These are phyloP conservation scores for Monochamus saltuarius DNA, from an alignment of 1,140 invertebrate species.

Conservation along the genomic window DNA sequence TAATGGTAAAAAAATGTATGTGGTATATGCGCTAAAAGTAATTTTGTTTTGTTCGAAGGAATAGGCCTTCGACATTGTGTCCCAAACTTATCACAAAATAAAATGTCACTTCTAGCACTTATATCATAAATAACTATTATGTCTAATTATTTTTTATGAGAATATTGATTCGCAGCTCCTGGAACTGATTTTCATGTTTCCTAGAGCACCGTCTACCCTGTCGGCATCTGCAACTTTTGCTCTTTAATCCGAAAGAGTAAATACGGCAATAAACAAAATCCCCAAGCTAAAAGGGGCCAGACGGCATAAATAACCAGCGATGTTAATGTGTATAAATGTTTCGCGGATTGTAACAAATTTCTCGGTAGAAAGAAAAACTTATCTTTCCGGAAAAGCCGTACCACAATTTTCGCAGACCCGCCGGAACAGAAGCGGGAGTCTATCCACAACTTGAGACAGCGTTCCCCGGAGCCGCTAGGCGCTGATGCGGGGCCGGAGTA, in stretches of 20 bases:
- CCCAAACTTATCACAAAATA: too few relatives aligned
- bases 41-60: too few relatives aligned
- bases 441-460: not conserved
- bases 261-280: slow-evolving; percentile 40
- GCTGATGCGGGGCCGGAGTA: slow-evolving; percentile 21
- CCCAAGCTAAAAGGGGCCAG: slow-evolving; percentile 42
- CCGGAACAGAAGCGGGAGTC: not conserved
- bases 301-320: slow-evolving; percentile 47
- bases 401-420: slow-evolving; percentile 19
- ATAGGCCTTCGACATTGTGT: too few relatives aligned
- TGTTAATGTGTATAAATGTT: slow-evolving; percentile 50
- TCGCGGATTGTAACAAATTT: slow-evolving; percentile 49
- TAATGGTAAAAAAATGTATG: too few relatives aligned
- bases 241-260: slow-evolving; percentile 36
- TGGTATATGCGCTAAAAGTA: too few relatives aligned
- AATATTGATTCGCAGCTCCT: too few relatives aligned
- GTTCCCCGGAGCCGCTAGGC: slow-evolving; percentile 20
- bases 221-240: too few relatives aligned
- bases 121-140: too few relatives aligned
- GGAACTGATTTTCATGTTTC: too few relatives aligned
- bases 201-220: too few relatives aligned
- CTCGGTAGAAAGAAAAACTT: slow-evolving; percentile 45
- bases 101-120: too few relatives aligned
- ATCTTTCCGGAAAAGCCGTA: slow-evolving; percentile 30
- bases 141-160: too few relatives aligned